These are phyloP conservation scores for Pterocles orientalis DNA, from an alignment of 2,113 vertebrate genomes.

Conservation along the genomic window DNA sequence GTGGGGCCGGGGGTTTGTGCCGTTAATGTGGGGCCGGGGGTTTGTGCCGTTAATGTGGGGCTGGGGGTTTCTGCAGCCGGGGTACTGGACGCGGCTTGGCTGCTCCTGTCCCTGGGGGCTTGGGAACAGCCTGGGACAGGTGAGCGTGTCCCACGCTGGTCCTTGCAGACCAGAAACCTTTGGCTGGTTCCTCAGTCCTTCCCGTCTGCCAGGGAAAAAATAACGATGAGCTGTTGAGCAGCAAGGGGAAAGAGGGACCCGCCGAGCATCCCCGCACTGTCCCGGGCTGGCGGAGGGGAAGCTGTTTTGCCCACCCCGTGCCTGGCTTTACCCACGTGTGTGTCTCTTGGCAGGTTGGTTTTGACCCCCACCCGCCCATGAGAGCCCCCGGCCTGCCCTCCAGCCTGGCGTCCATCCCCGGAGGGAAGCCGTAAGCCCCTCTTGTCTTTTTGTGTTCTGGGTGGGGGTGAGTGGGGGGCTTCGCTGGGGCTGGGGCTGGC, in stretches of 20 bases:
- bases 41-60: accelerated
- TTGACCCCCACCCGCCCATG: constrained; percentile 92
- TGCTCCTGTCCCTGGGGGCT: too few species aligned
- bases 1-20: too few species aligned
- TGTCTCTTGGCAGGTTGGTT: constrained; percentile 81
- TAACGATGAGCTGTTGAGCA: accelerated
- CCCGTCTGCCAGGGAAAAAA: too few species aligned
- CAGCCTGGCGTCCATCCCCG: constrained; percentile 91
- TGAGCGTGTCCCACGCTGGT: accelerated
- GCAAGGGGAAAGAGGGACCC: neutral
- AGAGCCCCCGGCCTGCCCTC: constrained; percentile 88
- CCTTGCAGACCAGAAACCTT: too few species aligned
- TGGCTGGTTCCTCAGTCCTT: neutral
- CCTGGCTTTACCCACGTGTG: neutral
- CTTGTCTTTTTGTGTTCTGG: accelerated
- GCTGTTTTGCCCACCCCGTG: accelerated
- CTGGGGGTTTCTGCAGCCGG: accelerated
- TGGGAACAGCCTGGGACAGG: too few species aligned
- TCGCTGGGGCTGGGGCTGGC: accelerated
- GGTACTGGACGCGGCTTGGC: accelerated
- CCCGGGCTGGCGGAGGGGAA: accelerated
- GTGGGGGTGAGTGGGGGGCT: neutral
- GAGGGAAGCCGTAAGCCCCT: constrained; percentile 91
- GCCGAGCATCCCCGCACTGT: accelerated
- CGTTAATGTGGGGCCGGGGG: too few species aligned